These are phyloP conservation scores for Pseudococcus longispinus DNA, from an alignment of 2,888 invertebrate species.

Conservation along the genomic window DNA sequence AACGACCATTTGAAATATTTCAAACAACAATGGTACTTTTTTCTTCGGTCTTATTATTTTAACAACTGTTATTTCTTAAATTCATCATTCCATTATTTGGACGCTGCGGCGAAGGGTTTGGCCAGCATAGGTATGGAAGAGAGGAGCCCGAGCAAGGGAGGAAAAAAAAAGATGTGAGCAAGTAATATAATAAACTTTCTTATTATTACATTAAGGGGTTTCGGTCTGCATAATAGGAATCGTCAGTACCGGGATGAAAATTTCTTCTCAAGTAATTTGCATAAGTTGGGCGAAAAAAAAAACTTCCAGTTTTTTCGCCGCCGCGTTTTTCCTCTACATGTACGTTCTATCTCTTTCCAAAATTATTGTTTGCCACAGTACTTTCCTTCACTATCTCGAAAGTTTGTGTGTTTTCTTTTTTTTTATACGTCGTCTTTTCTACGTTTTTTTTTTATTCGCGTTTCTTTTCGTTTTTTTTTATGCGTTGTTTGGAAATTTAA, in stretches of 20 bases:
- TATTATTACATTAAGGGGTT: conserved; percentile 47
- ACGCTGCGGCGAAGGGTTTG: background rate
- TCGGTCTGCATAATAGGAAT: conserved; percentile 50
- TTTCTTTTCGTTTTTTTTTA: conserved; percentile 23
- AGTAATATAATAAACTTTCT: conserved; percentile 50
- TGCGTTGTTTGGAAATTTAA: conserved; percentile 38
- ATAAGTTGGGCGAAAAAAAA: conserved; percentile 36
- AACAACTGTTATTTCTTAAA: conserved; percentile 35
- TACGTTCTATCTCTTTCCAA: background rate
- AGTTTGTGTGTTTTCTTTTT: background rate
- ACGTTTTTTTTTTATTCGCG: conserved; percentile 15
- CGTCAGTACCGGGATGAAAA: conserved; percentile 38
- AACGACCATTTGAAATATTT: conserved; percentile 23
- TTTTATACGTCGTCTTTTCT: conserved; percentile 5
- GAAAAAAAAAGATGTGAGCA: conserved; percentile 44
- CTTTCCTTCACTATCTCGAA: conserved; percentile 13
- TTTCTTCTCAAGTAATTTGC: conserved; percentile 48
- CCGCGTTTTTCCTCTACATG: background rate
- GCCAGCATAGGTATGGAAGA: background rate
- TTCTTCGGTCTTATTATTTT: conserved; percentile 12
- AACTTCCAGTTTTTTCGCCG: background rate
- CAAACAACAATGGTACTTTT: conserved; percentile 1
- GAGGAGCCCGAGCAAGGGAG: background rate
- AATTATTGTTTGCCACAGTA: conserved; percentile 39
- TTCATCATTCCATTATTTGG: conserved; percentile 30